These are phyloP conservation scores for Trichomalopsis sarcophagae DNA, from an alignment of 1,140 invertebrate species.

Conservation along the genomic window DNA sequence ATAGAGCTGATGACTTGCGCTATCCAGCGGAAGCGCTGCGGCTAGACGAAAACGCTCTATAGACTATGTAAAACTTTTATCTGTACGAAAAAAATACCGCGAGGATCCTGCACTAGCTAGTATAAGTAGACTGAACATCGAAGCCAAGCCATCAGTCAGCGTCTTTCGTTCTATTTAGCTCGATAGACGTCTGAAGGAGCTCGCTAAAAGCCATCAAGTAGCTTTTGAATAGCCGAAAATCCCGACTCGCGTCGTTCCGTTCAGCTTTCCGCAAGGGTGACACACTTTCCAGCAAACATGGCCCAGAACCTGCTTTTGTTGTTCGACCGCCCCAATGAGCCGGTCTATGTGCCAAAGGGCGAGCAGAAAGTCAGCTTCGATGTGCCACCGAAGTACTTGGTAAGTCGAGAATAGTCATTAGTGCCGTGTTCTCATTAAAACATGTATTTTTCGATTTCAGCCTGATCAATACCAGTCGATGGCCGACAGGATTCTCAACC, in stretches of 20 bases:
- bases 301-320: constrained; percentile 74
- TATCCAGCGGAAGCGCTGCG: constrained; percentile 24
- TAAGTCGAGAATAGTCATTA: constrained; percentile 52
- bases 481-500: constrained; percentile 73
- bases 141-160: not conserved
- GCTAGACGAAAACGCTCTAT: constrained; percentile 4
- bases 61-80: constrained; percentile 11
- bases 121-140: constrained; percentile 3
- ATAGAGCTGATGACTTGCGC: not conserved
- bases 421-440: not conserved
- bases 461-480: constrained; percentile 59
- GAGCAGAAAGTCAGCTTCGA: constrained; percentile 72
- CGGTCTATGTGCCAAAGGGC: constrained; percentile 77
- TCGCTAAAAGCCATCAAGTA: not conserved
- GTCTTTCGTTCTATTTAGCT: not conserved
- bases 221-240: not conserved
- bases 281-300: constrained; percentile 10
- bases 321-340: constrained; percentile 86
- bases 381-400: constrained; percentile 76
- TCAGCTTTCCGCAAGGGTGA: not conserved
- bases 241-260: not conserved
- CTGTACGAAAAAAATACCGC: constrained; percentile 21
- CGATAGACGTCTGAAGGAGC: not conserved
- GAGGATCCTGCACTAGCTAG: constrained; percentile 14
- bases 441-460: not conserved